Evolutionary conservation across 2,797 vertebrate genomes (phyloP).

Genomic region (Poliocrania exsul): DNA sequence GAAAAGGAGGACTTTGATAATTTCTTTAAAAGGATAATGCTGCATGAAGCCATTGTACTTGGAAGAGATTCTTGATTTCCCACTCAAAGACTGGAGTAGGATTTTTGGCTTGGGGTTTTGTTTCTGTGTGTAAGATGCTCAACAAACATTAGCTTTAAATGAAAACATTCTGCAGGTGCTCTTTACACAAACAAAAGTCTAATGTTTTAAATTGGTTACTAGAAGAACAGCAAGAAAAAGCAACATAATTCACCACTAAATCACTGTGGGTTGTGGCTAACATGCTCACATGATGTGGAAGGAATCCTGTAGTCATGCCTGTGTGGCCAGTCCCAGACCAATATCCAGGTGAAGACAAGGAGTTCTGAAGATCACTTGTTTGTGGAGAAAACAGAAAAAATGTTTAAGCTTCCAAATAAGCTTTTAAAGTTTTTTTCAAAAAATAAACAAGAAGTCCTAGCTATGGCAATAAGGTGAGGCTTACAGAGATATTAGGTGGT

Average conservation of each 20-base stretch:
- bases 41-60: conserved; percentile 73
- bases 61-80: conserved; percentile 73
- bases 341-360: conserved; percentile 78
- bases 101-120: conserved; percentile 76
- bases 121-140: conserved; percentile 61
- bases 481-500: conserved; percentile 76
- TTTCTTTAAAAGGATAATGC: conserved; percentile 57
- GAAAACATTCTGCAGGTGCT: conserved; percentile 73
- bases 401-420: conserved; percentile 78
- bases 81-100: conserved; percentile 64
- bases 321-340: conserved; percentile 79
- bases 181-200: conserved; percentile 76
- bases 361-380: conserved; percentile 81
- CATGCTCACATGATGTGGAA: conserved; percentile 70
- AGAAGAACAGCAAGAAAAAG: conserved; percentile 73
- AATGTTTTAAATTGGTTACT: conserved; percentile 73
- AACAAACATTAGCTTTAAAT: conserved; percentile 75
- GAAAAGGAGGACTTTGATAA: conserved; percentile 64
- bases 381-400: conserved; percentile 77
- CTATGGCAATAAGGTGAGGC: conserved; percentile 80
- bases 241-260: conserved; percentile 71
- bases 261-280: conserved; percentile 71
- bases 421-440: conserved; percentile 79
- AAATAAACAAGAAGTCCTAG: conserved; percentile 78
- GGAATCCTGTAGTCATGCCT: conserved; percentile 79